Evolutionary conservation across 2,113 vertebrate genomes (phyloP).

Genomic region (Leucosticte australis): DNA sequence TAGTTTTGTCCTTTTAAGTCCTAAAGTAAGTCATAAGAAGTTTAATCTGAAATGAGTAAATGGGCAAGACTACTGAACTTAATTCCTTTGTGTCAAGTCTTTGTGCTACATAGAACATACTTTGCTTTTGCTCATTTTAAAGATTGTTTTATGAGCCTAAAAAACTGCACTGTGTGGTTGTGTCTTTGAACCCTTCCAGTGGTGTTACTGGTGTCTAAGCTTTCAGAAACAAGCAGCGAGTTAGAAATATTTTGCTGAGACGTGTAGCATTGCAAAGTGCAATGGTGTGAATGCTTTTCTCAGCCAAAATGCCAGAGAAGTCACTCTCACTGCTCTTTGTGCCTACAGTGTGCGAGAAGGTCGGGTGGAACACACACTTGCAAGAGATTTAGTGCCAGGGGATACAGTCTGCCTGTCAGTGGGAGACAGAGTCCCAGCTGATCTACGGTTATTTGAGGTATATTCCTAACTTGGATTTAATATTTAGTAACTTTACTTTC

Average conservation of each 20-base stretch:
- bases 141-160: background rate
- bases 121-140: background rate
- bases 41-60: background rate
- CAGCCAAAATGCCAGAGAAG: background rate
- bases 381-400: conserved; percentile 94
- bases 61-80: background rate
- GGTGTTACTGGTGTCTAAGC: background rate
- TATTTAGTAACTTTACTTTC: background rate
- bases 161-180: background rate
- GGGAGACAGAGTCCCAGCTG: conserved; percentile 95
- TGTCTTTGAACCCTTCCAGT: background rate
- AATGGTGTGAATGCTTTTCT: background rate
- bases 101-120: background rate
- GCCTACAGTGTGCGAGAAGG: conserved; percentile 85
- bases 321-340: background rate
- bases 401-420: conserved; percentile 94
- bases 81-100: background rate
- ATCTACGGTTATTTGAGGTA: conserved; percentile 94
- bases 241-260: background rate
- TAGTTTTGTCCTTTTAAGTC: background rate
- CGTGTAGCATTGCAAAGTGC: accelerated
- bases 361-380: conserved; percentile 87
- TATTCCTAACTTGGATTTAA: background rate
- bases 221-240: background rate
- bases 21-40: background rate